phyloP scores from a whole-genome alignment of 1,140 invertebrate genomes.

The Atta cephalotes region DNA sequence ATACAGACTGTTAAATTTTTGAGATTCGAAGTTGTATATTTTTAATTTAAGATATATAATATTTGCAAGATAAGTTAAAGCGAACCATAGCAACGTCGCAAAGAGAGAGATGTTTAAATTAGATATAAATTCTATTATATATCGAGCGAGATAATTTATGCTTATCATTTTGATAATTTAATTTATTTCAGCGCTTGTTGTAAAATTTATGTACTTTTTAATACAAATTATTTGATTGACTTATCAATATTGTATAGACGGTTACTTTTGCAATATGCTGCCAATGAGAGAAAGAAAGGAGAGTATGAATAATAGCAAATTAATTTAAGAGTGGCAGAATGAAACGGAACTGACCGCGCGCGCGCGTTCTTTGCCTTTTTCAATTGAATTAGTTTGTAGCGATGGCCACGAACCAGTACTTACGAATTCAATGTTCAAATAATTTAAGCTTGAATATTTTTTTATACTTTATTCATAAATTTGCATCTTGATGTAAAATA shows the following conservation, averaged over 20 bases:
- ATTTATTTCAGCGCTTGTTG: not conserved
- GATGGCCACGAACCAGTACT: conserved; percentile 5
- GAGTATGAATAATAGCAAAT: conserved; percentile 53
- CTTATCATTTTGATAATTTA: conserved; percentile 24
- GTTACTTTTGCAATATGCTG: conserved; percentile 32
- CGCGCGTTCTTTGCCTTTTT: not conserved
- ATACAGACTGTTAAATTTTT: not conserved
- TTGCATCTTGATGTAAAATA: not conserved
- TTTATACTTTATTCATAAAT: not conserved
- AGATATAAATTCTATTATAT: conserved; percentile 7
- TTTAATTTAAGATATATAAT: not conserved
- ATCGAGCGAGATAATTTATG: conserved; percentile 35
- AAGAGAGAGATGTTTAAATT: not conserved
- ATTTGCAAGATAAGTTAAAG: not conserved
- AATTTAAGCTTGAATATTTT: conserved; percentile 1
- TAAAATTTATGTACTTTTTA: conserved; percentile 37
- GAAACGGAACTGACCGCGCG: not conserved
- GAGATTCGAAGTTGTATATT: not conserved
- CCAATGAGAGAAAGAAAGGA: not conserved
- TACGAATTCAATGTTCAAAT: not conserved
- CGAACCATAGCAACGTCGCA: not conserved
- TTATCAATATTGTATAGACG: conserved; percentile 5
- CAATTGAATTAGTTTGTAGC: conserved; percentile 61
- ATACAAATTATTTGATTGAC: conserved; percentile 52
- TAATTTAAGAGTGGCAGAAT: conserved; percentile 48